Evolutionary conservation across 1,140 invertebrate genomes (phyloP), one percentile per base, ranked within the genome.

Genomic region (Leptinotarsa undecemlineata): DNA sequence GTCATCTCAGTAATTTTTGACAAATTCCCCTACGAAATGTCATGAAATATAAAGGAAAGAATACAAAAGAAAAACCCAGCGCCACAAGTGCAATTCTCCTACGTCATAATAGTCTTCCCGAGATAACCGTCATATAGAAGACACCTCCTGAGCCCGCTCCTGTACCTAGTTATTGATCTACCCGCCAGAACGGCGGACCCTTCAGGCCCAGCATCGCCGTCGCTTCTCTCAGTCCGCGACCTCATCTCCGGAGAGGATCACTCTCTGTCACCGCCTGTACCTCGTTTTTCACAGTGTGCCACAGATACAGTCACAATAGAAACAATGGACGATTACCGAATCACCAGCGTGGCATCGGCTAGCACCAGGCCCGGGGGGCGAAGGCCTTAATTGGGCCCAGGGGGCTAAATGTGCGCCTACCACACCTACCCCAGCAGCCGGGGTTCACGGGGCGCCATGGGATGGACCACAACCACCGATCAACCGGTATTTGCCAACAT

Each of bases 341-440:
- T 23, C 20, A 47, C 19, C 42, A 23, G 68, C 61, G 33, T n/a
- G 19, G 15, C 64, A 17, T n/a, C 74, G 72, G 60, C 71, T 42
- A 42, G 33, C 33, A 42, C 33, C 2, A 8, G 33, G 33, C 33
- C 33, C 8, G 33, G 33, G 78, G 68, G 60, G 71, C 75, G 72
- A 73, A 76, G 78, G 60, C 69, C 71, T n/a, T 57, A 57, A 57
- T 57, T 57, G 78, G 63, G 60, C 71, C 75, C 71, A 71, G 77
- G 78, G 60, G 72, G 51, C 66, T 80, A 76, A 76, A 85, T 85
- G 84, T 83, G 82, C 74, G 81, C 84, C 74, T 85, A 85, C 80
- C 82, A 85, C 78, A 85, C 84, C 67, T 85, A 85, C 79, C 84
- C 84, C 61, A 83, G 80, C 75, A 79, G 74, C 76, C 80, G 83